Conservation (phyloP, 2,113 vertebrate genomes). For the Pluvianellus socialis region DNA sequence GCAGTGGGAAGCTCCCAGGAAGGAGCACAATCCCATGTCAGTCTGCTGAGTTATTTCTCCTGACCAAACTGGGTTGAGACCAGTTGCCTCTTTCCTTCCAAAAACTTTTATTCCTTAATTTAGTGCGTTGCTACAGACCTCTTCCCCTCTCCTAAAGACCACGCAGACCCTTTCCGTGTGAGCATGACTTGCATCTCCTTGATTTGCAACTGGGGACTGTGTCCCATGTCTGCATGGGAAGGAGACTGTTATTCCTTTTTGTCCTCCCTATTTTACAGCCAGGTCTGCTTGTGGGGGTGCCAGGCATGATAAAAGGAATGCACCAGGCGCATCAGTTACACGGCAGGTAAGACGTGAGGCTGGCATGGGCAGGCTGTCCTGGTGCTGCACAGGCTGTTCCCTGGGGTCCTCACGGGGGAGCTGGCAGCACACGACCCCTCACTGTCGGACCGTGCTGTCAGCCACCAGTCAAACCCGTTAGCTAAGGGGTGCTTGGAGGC, state of each 20-base stretch:
- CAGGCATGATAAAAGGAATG: constrained; percentile 92
- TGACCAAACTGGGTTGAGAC: not conserved
- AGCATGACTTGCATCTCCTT: not conserved
- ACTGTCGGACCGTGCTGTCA: not conserved
- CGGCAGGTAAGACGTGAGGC: constrained; percentile 82
- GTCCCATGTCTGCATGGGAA: not conserved
- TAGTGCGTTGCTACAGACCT: not conserved
- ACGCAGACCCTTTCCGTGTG: not conserved
- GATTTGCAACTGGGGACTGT: fast-evolving
- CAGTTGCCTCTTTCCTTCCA: not conserved
- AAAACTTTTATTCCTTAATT: not conserved
- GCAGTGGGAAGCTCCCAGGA: not conserved
- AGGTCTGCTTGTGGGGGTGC: constrained; percentile 91
- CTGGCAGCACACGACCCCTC: not conserved
- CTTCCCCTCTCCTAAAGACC: not conserved
- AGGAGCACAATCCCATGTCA: fast-evolving
- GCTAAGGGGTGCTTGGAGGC: not conserved
- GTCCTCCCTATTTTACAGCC: constrained; percentile 73
- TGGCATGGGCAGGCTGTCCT: not conserved
- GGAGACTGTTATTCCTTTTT: not conserved
- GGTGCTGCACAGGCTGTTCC: not conserved
- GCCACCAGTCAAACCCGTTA: not conserved
- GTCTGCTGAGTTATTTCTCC: not conserved
- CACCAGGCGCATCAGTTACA: constrained; percentile 90
- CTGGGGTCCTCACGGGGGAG: fast-evolving